Evolutionary conservation across 1,140 invertebrate genomes (phyloP).

Genomic region (Eueides isabella): DNA sequence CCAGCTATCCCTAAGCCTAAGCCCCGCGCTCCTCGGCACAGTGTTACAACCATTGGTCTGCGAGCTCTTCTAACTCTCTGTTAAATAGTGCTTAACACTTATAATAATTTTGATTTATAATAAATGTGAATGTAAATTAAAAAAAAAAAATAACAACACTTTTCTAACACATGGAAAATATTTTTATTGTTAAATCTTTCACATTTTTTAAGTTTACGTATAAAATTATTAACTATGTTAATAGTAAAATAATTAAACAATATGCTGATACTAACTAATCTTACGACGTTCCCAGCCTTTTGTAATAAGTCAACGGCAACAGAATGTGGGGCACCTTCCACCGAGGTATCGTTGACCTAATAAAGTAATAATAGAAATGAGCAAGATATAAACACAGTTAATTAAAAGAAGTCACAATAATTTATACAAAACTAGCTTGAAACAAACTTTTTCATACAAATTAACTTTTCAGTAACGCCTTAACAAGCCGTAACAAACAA

Average conservation of each 20-base stretch:
- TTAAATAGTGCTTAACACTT: not conserved
- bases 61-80: constrained; percentile 76
- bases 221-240: not conserved
- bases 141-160: too few relatives aligned
- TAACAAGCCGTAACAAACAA: constrained; percentile 18
- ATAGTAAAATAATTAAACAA: not conserved
- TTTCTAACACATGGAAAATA: too few relatives aligned
- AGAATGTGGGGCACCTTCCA: constrained; percentile 95
- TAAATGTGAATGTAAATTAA: not conserved
- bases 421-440: not conserved
- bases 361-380: constrained; percentile 13
- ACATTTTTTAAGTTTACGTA: too few relatives aligned
- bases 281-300: constrained; percentile 95
- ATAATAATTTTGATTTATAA: not conserved
- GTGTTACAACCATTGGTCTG: constrained; percentile 65
- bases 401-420: constrained; percentile 4
- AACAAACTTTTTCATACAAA: constrained; percentile 6
- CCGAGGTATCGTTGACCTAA: constrained; percentile 93
- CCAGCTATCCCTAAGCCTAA: constrained; percentile 98
- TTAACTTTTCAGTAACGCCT: not conserved
- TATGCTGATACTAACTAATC: constrained; percentile 87
- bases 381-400: not conserved
- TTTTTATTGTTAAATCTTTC: too few relatives aligned
- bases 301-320: constrained; percentile 97
- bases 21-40: constrained; percentile 86